Base-by-base conservation (phyloP, 2,888 invertebrate genomes). In the Phymatocera aterrima region DNA sequence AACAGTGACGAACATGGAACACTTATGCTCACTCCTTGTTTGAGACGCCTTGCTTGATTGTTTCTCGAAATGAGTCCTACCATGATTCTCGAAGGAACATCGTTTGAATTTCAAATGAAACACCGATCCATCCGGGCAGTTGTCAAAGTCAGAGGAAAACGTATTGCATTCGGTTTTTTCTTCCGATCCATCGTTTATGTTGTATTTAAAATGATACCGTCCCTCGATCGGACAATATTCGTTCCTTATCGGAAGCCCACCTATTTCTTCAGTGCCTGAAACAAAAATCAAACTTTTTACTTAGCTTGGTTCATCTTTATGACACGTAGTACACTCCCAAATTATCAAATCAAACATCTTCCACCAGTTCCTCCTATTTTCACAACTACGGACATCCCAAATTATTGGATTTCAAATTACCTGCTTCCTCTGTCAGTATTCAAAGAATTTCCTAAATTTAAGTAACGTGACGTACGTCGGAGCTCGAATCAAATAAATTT, bases 151-250 rank as follows among this genome's bases (percentile, higher is more conserved):
- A 0, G 94, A 94, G 21, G 92, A 91, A 64, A 91, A 91, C 4
- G 91, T 91, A 54, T 89, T 91, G 85, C 94, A 94, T 83, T 93
- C 93, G 21, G 91, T 88, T 57, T 90, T 89, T 40, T 88, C 89
- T 46, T 91, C 91, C 1, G 91, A 89, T 10, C 91, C 91, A 82
- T 92, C 93, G 82, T 92, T 91, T 18, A 91, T 87, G 81, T 91
- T 92, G 86, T 94, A 93, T 21, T 91, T 92, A 83, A 94, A 92
- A 79, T 92, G 92, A 88, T 92, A 94, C 80, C 92, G 92, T 4
- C 94, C 94, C 80, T 92, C 93, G 79, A 94, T 92, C 15, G 94
- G 94, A 81, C 94, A 94, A 85, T 93, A 94, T 83, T 93, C 93
- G 81, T 93, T 92, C 54, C 91, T 90, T 43, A 93, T 92, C 43